Evolutionary conservation across 1,140 invertebrate species (phyloP), one percentile per base, ranked within the genome.

Genomic region (Limonius californicus): DNA sequence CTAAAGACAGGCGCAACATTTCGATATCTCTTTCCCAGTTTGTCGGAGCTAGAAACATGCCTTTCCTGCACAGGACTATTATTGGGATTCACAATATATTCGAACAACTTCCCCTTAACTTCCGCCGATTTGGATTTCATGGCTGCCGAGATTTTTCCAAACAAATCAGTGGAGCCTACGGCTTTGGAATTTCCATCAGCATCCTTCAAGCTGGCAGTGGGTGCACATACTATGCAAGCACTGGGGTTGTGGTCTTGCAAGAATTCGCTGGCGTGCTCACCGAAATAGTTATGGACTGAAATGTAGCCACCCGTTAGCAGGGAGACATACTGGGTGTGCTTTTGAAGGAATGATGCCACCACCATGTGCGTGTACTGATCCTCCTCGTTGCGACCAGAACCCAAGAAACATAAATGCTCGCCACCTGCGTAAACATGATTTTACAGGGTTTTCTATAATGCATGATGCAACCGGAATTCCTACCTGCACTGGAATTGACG

Each of bases 331-430:
- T 90, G 87, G 0, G 90, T 92, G 72, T 95, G 91, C 76, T 93
- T 92, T 78, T 98, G 95, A 32, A 99, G 81, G 79, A 99, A 99
- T 60, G 94, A 94, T 7, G 96, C 94, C 8, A 99, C 91, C 20
- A 98, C 95, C 97, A 99, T 99, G 72, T 98, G 91, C 2, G 97
- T 94, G 76, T 96, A 97, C 72, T 92, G 91, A 77, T 99, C 97
- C 79, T 98, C 95, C 74, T 97, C 94, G 70, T 93, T 89, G 27
- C 92, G 84, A 3, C 97, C 97, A 69, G 94, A 97, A 54, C 97
- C 97, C 68, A 99, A 85, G 77, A 99, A 98, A 76, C 96, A 98
- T 50, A 99, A 81, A 78, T 99, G 97, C 79, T 99, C 93, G 19
- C 95, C 95, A 59, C 74, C 74, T 75, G 21, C 2, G 8, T 27